phyloP scores from a whole-genome alignment of 2,797 vertebrate genomes.

The Gobionotothen gibberifrons region DNA sequence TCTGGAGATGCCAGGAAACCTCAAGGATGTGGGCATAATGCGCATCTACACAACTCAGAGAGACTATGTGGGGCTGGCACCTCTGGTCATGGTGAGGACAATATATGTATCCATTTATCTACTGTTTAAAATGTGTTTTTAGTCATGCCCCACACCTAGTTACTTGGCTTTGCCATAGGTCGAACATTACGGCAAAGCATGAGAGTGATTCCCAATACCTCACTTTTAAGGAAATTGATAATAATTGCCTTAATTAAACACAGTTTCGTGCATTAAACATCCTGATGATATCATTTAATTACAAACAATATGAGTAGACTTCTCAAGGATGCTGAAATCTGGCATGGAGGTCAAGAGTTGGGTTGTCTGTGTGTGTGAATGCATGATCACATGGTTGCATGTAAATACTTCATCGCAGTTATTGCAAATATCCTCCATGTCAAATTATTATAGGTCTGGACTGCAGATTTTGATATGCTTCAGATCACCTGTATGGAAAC shows the following conservation, averaged over 20 bases:
- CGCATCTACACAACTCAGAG: constrained; percentile 80
- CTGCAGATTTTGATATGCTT: neutral
- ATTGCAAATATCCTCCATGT: neutral
- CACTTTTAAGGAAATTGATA: constrained; percentile 51
- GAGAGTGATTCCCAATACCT: constrained; percentile 12
- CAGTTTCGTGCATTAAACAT: constrained; percentile 12
- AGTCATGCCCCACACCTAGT: constrained; percentile 25
- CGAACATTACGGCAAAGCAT: neutral
- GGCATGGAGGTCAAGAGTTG: too few species aligned
- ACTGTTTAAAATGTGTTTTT: neutral
- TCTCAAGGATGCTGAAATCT: too few species aligned
- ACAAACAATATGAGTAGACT: constrained; percentile 5
- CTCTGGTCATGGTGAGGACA: constrained; percentile 80
- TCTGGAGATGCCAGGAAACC: constrained; percentile 80
- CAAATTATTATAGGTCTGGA: neutral
- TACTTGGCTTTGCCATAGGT: constrained; percentile 23
- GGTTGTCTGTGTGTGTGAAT: too few species aligned
- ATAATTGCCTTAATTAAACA: constrained; percentile 12
- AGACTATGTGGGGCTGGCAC: constrained; percentile 84
- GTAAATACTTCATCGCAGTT: too few species aligned
- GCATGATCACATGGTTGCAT: too few species aligned
- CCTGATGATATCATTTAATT: constrained; percentile 1
- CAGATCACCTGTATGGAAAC: constrained; percentile 9
- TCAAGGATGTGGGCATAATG: constrained; percentile 80
- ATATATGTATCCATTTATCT: neutral